Evolutionary conservation across 2,797 vertebrate species (phyloP).

Genomic region (Kryptopterus vitreolus): DNA sequence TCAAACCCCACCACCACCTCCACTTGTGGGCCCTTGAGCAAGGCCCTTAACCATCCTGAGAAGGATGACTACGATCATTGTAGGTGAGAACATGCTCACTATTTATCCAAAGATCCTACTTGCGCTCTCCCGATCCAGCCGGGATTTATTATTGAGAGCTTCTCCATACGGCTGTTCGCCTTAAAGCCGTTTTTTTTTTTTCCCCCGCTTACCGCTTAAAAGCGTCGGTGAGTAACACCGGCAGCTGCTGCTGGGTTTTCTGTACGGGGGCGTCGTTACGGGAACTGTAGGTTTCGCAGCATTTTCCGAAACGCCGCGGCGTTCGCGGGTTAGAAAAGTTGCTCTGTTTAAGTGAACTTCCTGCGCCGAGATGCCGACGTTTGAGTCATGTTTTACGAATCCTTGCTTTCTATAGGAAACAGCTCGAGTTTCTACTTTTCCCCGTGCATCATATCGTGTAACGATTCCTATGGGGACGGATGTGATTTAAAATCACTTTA

Average conservation of each 20-base stretch:
- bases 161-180: constrained; percentile 10
- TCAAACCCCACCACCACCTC: no score
- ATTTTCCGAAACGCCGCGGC: constrained; percentile 1
- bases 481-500: neutral
- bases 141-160: constrained; percentile 1
- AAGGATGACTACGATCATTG: no score
- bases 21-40: no score
- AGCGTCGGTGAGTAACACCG: constrained; percentile 28
- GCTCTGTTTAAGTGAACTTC: neutral
- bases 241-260: constrained; percentile 24
- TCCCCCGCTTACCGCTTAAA: constrained; percentile 20
- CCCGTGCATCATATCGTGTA: no score
- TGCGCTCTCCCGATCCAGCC: neutral
- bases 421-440: no score
- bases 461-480: neutral
- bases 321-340: constrained; percentile 22
- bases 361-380: neutral
- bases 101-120: no score
- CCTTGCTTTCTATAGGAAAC: neutral
- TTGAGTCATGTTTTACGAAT: neutral
- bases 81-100: no score
- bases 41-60: no score
- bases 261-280: constrained; percentile 5
- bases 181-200: neutral
- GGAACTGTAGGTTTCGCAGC: constrained; percentile 9